These are phyloP conservation scores for Epinephelus coioides DNA, from an alignment of 2,797 vertebrate genomes.

Conservation along the genomic window DNA sequence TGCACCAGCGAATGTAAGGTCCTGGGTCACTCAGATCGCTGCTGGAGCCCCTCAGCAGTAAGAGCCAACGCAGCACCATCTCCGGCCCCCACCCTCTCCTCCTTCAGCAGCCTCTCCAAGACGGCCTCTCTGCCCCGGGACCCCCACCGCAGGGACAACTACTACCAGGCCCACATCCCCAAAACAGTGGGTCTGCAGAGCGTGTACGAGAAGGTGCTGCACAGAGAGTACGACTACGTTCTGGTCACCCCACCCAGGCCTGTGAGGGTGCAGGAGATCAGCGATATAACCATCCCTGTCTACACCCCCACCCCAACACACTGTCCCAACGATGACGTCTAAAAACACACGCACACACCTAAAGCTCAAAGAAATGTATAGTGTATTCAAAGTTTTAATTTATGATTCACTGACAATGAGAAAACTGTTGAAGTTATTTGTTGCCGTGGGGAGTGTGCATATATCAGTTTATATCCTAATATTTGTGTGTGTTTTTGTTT, in stretches of 20 bases:
- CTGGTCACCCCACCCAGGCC: slow-evolving; percentile 90
- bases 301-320: slow-evolving; percentile 89
- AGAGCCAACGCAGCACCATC: slow-evolving; percentile 86
- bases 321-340: slow-evolving; percentile 83
- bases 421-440: slow-evolving; percentile 55
- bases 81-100: slow-evolving; percentile 84
- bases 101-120: slow-evolving; percentile 89
- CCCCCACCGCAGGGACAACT: slow-evolving; percentile 92
- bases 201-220: slow-evolving; percentile 96
- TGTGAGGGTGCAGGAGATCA: slow-evolving; percentile 90
- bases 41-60: slow-evolving; percentile 95
- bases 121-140: slow-evolving; percentile 93
- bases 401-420: slow-evolving; percentile 67
- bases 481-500: slow-evolving; percentile 76
- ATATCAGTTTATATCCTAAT: slow-evolving; percentile 65
- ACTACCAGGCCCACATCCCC: slow-evolving; percentile 94
- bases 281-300: slow-evolving; percentile 91
- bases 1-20: slow-evolving; percentile 98
- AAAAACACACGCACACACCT: slow-evolving; percentile 11
- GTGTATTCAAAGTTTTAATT: slow-evolving; percentile 67
- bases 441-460: slow-evolving; percentile 54
- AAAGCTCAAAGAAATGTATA: slow-evolving; percentile 62
- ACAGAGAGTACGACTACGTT: slow-evolving; percentile 93
- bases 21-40: slow-evolving; percentile 97
- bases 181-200: slow-evolving; percentile 96